These are phyloP conservation scores for Cheirogaleus medius DNA, from an alignment of 2,113 vertebrate genomes.

Conservation along the genomic window DNA sequence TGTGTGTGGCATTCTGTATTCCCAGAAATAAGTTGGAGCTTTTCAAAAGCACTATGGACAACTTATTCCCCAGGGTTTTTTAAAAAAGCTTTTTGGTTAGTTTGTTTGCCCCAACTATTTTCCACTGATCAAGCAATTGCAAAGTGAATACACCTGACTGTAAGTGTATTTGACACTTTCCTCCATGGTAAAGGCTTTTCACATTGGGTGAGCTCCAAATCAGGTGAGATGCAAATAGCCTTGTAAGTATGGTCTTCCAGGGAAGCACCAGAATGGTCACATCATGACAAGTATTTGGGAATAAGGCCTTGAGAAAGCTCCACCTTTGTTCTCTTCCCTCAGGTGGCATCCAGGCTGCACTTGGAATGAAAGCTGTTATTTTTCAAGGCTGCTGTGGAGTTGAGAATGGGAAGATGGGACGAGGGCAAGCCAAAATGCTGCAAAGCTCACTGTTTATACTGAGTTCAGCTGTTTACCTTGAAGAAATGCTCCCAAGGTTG, in stretches of 20 bases:
- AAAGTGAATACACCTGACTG: not conserved
- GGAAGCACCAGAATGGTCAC: not conserved
- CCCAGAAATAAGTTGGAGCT: not conserved
- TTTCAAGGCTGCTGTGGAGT: not conserved
- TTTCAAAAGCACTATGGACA: not conserved
- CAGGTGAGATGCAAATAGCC: not conserved
- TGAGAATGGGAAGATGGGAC: not conserved
- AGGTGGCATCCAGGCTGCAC: not conserved
- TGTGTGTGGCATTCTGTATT: not conserved
- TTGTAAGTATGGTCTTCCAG: not conserved
- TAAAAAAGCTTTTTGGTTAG: not conserved
- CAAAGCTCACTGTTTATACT: not conserved
- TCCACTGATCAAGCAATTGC: not conserved
- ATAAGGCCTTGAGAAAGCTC: not conserved
- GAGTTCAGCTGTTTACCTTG: not conserved
- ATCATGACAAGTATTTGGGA: not conserved
- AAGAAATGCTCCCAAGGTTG: not conserved
- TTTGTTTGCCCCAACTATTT: not conserved
- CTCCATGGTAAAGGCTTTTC: not conserved
- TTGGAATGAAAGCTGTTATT: not conserved
- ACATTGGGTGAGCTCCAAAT: not conserved
- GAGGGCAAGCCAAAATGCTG: not conserved
- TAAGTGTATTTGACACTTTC: not conserved
- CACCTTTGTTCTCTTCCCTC: not conserved
- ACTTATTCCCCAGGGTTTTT: not conserved